Percentiles rank a stretch among this genome's conserved stretches.
phyloP scores from a whole-genome alignment of 2,888 invertebrate species.

The Seladonia tumulorum region DNA sequence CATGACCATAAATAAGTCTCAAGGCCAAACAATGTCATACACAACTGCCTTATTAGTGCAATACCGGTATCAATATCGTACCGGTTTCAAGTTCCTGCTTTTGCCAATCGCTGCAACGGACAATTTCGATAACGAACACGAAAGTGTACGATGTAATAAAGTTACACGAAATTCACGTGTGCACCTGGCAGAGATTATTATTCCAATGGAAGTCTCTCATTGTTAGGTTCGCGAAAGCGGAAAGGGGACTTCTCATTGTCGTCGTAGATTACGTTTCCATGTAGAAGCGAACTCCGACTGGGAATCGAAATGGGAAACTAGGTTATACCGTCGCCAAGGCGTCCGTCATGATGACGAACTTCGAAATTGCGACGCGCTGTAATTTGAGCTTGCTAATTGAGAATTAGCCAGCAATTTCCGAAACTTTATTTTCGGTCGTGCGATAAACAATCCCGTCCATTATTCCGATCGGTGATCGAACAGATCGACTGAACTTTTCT shows the following conservation, averaged over 20 bases:
- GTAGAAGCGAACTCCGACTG: constrained; percentile 37
- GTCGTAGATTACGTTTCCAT: constrained; percentile 50
- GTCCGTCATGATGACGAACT: constrained; percentile 38
- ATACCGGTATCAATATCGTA: too few relatives aligned
- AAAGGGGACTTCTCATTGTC: constrained; percentile 46
- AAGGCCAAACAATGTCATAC: too few relatives aligned
- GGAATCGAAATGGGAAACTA: constrained; percentile 52
- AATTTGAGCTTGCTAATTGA: constrained; percentile 22
- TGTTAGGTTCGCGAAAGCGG: constrained; percentile 35
- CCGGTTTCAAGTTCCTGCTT: neutral
- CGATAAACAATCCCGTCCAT: too few relatives aligned
- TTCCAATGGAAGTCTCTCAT: constrained; percentile 48
- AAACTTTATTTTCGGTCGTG: constrained; percentile 14
- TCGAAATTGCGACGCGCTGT: constrained; percentile 32
- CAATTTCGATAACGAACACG: neutral
- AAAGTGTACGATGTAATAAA: constrained; percentile 19
- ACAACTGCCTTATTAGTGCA: too few relatives aligned
- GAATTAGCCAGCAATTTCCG: neutral
- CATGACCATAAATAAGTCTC: too few relatives aligned
- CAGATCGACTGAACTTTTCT: too few relatives aligned
- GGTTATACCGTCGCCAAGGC: constrained; percentile 40
- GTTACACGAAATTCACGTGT: constrained; percentile 26
- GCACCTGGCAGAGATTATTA: constrained; percentile 38
- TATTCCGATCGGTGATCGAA: too few relatives aligned
- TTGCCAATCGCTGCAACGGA: neutral